These are phyloP conservation scores for Peucedramus taeniatus DNA, from an alignment of 2,113 vertebrate species.

Conservation along the genomic window DNA sequence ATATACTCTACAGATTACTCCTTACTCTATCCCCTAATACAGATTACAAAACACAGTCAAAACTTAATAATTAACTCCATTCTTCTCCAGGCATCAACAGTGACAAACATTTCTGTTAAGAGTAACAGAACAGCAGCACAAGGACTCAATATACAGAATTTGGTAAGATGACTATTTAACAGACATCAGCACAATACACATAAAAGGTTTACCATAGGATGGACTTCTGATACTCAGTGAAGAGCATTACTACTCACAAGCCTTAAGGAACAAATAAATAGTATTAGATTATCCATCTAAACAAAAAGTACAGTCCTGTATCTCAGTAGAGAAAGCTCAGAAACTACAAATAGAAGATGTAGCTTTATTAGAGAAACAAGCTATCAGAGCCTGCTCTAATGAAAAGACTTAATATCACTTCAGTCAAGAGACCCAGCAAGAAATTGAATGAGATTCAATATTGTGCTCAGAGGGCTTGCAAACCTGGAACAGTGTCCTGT, in stretches of 20 bases:
- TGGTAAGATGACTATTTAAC: background rate
- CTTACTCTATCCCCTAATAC: background rate
- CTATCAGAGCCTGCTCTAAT: background rate
- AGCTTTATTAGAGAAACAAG: background rate
- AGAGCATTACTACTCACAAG: background rate
- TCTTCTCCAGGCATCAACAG: background rate
- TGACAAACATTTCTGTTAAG: background rate
- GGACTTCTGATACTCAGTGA: background rate
- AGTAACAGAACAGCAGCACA: background rate
- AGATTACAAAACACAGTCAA: background rate
- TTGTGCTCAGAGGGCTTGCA: background rate
- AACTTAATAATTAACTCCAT: background rate
- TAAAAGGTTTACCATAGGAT: background rate
- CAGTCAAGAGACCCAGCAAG: background rate
- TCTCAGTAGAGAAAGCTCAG: background rate
- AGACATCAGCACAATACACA: background rate
- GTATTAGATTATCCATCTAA: background rate
- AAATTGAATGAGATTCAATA: background rate
- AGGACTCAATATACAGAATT: background rate
- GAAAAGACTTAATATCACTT: background rate
- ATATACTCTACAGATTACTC: background rate
- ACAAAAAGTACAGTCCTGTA: background rate
- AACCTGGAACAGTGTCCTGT: background rate
- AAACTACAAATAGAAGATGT: background rate
- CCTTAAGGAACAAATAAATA: background rate